A percentile compares a stretch with the other conserved stretches of the same genome.
phyloP scores from a whole-genome alignment of 2,797 vertebrate genomes.

The Chloroceryle inda region DNA sequence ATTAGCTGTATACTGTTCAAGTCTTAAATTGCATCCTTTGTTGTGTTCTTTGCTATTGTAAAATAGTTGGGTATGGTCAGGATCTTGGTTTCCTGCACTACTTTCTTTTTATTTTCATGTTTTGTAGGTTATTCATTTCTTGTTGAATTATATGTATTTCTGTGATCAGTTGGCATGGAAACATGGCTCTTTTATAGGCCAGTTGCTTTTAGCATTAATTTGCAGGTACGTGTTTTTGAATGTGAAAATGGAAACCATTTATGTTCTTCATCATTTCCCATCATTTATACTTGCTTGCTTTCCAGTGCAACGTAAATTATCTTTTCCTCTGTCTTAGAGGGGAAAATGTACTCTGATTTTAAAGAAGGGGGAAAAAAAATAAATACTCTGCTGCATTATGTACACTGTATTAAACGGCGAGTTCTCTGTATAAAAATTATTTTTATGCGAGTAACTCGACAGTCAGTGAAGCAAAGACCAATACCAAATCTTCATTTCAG shows the following conservation, averaged over 20 bases:
- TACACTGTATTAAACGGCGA: not conserved
- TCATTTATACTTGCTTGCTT: constrained; percentile 28
- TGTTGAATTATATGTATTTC: constrained; percentile 48
- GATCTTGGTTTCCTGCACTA: constrained; percentile 31
- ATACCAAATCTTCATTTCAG: not conserved
- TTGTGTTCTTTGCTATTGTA: not conserved
- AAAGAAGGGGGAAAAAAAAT: not conserved
- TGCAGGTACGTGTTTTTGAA: constrained; percentile 64
- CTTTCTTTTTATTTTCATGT: constrained; percentile 30
- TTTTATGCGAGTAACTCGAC: not conserved
- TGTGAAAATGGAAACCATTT: constrained; percentile 58
- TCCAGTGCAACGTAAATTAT: not conserved
- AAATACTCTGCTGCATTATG: not conserved
- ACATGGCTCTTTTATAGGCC: constrained; percentile 43
- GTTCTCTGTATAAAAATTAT: not conserved
- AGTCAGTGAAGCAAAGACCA: not conserved
- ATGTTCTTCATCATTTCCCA: constrained; percentile 29
- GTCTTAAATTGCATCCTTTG: constrained; percentile 19
- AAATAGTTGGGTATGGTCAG: constrained; percentile 24
- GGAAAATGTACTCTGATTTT: not conserved
- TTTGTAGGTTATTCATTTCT: constrained; percentile 14
- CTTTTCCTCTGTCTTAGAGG: not conserved
- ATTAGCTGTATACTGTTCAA: not conserved
- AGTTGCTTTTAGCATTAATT: constrained; percentile 71
- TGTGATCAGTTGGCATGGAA: constrained; percentile 69